Evolutionary conservation across 2,888 invertebrate genomes (phyloP), one percentile per base, ranked within the genome.

Genomic region (Erynnis tages): DNA sequence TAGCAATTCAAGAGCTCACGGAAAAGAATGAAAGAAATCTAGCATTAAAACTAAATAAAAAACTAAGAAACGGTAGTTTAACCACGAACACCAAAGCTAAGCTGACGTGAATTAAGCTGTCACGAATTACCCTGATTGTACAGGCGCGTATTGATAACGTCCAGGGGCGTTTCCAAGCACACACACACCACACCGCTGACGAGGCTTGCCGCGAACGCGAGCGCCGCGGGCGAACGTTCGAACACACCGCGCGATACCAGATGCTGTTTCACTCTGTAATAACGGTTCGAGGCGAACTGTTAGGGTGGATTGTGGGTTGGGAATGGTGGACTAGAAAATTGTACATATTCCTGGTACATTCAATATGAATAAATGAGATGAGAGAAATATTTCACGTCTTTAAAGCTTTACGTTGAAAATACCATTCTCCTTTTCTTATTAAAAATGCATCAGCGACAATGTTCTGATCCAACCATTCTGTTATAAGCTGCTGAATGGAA

Each of bases 41-140:
- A n/a, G n/a, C n/a, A n/a, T n/a, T n/a, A n/a, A n/a, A n/a, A n/a
- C n/a, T n/a, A n/a, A n/a, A n/a, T n/a, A n/a, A n/a, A n/a, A n/a
- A n/a, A n/a, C n/a, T n/a, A n/a, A 14, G 13, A 21, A 11, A 34
- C 23, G n/a, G n/a, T 14, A 41, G 14, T n/a, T 8, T 14, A n/a
- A 21, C 45, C 45, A 34, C 21, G 19, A 11, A 11, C 7, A 17
- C 11, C 23, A 23, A 48, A 38, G 37, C 37, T 19, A 11, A n/a
- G n/a, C n/a, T n/a, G 16, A 38, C 29, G 16, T 8, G 13, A 30
- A 17, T 21, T 13, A 13, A 13, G 40, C 23, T 44, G 2, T n/a
- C n/a, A n/a, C n/a, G n/a, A n/a, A n/a, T 82, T 90, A 93, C 95
- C 94, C 93, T 97, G 97, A 79, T 97, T 97, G 73, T 94, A 97